Evolutionary conservation across 2,113 vertebrate genomes (phyloP).

Genomic region (Circaetus gallicus): DNA sequence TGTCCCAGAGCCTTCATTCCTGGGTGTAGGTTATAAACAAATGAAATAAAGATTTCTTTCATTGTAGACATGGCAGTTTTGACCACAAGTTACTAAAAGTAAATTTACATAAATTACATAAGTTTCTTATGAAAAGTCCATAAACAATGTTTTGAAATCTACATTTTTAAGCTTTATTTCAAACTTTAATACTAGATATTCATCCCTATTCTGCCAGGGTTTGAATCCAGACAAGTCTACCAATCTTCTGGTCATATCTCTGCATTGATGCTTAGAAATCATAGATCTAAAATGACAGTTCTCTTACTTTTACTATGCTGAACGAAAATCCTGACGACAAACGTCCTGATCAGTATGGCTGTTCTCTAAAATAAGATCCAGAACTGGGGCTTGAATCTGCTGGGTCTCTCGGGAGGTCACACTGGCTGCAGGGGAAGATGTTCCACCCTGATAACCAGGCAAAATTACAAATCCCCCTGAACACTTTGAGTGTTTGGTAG

Average conservation of each 20-base stretch:
- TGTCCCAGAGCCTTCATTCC: neutral
- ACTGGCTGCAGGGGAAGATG: neutral
- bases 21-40: neutral
- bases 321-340: neutral
- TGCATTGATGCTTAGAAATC: neutral
- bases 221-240: neutral
- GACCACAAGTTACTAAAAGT: neutral
- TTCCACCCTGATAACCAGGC: neutral
- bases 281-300: neutral
- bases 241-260: neutral
- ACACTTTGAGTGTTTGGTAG: neutral
- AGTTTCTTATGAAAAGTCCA: neutral
- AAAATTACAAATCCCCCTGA: neutral
- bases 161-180: neutral
- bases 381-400: neutral
- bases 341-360: neutral
- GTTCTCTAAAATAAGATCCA: neutral
- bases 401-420: neutral
- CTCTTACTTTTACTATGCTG: neutral
- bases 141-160: neutral
- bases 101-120: no score
- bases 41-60: neutral
- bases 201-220: neutral
- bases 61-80: neutral
- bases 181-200: neutral